Evolutionary conservation across 2,113 vertebrate genomes (phyloP).

Genomic region (Mirounga angustirostris): DNA sequence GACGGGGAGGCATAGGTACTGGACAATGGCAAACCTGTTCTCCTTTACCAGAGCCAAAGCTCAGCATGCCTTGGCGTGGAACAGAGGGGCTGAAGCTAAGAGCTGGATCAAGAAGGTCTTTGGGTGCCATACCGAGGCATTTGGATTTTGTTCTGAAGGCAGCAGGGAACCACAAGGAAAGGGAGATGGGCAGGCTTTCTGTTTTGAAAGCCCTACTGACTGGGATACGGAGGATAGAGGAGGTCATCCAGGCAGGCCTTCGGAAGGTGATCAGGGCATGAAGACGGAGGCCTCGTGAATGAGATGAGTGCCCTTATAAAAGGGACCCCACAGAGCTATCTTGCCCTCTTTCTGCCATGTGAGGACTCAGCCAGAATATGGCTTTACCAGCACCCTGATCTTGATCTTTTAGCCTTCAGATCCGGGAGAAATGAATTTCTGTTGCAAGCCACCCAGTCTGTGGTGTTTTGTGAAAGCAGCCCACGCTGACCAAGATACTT

Average conservation of each 20-base stretch:
- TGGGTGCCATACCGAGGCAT: background rate
- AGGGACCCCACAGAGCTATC: background rate
- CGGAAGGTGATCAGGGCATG: background rate
- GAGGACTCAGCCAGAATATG: background rate
- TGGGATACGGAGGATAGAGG: background rate
- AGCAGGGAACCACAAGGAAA: background rate
- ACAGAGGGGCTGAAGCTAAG: background rate
- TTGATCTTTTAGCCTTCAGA: background rate
- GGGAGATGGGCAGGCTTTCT: background rate
- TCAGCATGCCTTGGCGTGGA: accelerated
- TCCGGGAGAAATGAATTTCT: background rate
- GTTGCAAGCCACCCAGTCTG: background rate
- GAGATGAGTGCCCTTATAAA: background rate
- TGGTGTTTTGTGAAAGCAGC: background rate
- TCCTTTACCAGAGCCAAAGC: background rate
- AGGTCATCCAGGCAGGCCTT: background rate
- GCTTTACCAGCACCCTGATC: background rate
- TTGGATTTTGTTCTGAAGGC: background rate
- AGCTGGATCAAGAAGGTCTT: background rate
- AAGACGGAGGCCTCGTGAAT: background rate
- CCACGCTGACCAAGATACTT: background rate
- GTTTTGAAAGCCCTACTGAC: background rate
- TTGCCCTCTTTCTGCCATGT: background rate
- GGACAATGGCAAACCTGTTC: background rate
- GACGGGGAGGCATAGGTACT: background rate